Evolutionary conservation across 2,888 invertebrate species (phyloP), one percentile per base, ranked within the genome.

Genomic region (Cactoblastis cactorum): DNA sequence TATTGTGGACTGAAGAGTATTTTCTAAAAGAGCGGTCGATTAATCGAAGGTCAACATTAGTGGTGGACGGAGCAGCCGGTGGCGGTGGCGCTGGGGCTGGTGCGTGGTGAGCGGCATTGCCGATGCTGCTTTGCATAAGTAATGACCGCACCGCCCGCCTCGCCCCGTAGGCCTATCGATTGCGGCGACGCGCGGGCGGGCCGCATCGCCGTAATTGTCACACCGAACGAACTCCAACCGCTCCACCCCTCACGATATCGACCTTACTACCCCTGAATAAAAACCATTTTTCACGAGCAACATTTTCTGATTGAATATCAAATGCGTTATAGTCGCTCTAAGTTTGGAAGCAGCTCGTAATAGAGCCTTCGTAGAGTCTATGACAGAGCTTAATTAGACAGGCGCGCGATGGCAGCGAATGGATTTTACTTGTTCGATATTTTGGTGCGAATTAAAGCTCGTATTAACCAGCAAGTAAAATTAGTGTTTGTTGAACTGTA

Each of bases 161-260:
- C 80, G 92, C 90, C 91, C 69, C 92, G 92, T 80, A 93, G 93
- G 62, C 93, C 93, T 71, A 93, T 93, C 63, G 93, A 93, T 83
- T 93, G 93, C 81, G 93, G 85, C 80, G 92, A 92, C 82, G 86
- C 84, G 84, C 81, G 84, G 83, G 86, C 84, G 84, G 82, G 84
- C 85, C 82, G 83, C 83, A 83, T 79, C 82, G 83, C 78, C 83
- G 84, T 88, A 88, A 89, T 89, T 89, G 89, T 88, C 89, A 88
- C 89, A 86, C 82, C 77, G 81, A 85, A 79, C 80, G 74, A 82
- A 72, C 80, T 80, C 74, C 78, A 77, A 79, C 74, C 70, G 69
- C 74, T 79, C 79, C 71, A 70, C 71, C 79, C n/a, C 80, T 67
- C 69, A 58, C 72, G 72, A 74, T 81, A 79, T 81, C 83, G 74